Conservation (phyloP, 2,113 vertebrate genomes). For the Electrona antarctica region DNA sequence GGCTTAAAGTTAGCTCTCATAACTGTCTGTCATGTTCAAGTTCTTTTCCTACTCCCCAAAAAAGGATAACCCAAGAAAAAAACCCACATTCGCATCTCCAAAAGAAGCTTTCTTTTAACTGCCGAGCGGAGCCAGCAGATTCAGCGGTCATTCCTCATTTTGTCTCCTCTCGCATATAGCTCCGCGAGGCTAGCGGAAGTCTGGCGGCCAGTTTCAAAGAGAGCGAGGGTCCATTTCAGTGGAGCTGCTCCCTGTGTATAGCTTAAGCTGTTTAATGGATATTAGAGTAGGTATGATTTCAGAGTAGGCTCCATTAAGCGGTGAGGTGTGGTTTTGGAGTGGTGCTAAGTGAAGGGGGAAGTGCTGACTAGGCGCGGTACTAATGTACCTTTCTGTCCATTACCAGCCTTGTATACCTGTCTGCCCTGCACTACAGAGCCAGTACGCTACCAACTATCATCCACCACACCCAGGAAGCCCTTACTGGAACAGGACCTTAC, state of each 20-base stretch:
- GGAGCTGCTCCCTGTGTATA: conserved; percentile 18
- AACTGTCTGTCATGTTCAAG: neutral
- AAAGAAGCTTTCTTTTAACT: neutral
- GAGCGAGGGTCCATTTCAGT: neutral
- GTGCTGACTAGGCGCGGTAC: conserved; percentile 67
- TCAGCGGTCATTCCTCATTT: neutral
- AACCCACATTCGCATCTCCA: neutral
- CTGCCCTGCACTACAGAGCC: conserved; percentile 32
- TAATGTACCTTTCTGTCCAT: conserved; percentile 74
- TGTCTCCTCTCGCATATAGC: neutral
- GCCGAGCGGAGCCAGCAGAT: neutral
- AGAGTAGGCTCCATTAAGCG: conserved; percentile 69
- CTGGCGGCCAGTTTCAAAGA: conserved; percentile 8
- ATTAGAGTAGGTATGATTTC: conserved; percentile 62
- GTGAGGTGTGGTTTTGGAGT: conserved; percentile 75
- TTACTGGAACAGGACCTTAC: conserved; percentile 61
- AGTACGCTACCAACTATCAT: conserved; percentile 39
- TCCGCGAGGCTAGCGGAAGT: neutral
- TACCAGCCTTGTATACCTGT: conserved; percentile 61
- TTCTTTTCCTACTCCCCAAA: neutral
- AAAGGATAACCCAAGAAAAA: conserved; percentile 7
- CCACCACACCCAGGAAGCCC: conserved; percentile 56
- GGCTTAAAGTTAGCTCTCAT: no score
- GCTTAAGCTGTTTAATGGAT: conserved; percentile 54
- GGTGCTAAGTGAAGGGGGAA: conserved; percentile 70